Conservation (phyloP, 2,113 vertebrate genomes). For the Hiodon alosoides region DNA sequence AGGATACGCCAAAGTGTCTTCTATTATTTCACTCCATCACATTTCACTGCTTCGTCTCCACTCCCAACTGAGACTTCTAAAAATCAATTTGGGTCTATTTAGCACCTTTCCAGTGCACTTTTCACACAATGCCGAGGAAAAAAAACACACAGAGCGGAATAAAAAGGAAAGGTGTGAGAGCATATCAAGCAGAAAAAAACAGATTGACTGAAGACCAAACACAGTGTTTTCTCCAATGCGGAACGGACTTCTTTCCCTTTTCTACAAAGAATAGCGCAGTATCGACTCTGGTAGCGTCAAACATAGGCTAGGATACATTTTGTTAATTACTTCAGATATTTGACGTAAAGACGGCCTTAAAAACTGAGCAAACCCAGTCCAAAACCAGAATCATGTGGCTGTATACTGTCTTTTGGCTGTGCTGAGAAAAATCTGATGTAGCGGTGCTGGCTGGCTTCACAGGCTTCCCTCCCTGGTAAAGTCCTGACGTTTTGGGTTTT, state of each 20-base stretch:
- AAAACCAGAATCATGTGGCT: too few relatives aligned
- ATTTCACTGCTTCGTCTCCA: not conserved
- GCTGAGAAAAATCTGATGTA: too few relatives aligned
- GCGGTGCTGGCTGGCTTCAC: too few relatives aligned
- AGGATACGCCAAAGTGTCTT: not conserved
- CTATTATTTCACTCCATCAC: not conserved
- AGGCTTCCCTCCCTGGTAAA: too few relatives aligned
- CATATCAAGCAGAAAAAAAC: not conserved
- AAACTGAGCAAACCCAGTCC: too few relatives aligned
- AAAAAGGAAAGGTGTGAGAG: not conserved
- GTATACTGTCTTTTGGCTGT: too few relatives aligned
- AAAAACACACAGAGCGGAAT: not conserved
- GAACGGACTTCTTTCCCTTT: not conserved
- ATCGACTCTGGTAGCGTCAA: too few relatives aligned
- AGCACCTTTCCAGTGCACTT: not conserved
- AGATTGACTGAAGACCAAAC: not conserved
- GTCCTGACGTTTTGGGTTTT: too few relatives aligned
- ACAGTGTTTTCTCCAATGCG: not conserved
- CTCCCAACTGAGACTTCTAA: constrained; percentile 12
- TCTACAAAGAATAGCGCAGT: not conserved
- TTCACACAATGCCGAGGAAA: not conserved
- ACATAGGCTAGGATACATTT: too few relatives aligned
- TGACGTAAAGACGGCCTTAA: too few relatives aligned
- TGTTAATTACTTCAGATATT: too few relatives aligned
- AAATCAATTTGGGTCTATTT: constrained; percentile 25